phyloP scores from a whole-genome alignment of 2,888 invertebrate genomes.

The Nezara viridula region DNA sequence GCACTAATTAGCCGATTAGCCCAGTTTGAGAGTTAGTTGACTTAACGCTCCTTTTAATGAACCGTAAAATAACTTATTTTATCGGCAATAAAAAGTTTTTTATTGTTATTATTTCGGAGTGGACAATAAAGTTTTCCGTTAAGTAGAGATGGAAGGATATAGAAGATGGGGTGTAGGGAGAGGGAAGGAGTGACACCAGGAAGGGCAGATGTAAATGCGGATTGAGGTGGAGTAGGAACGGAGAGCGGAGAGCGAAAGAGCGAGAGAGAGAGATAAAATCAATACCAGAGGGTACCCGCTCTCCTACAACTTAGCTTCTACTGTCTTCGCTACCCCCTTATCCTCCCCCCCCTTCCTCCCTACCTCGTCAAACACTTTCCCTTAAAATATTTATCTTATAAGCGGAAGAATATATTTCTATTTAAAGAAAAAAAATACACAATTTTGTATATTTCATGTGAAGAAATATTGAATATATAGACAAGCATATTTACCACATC shows the following conservation, averaged over 20 bases:
- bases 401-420: not conserved
- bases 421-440: not conserved
- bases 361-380: not conserved
- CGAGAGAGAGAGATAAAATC: conserved; percentile 56
- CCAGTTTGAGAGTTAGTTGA: not conserved
- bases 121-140: not conserved
- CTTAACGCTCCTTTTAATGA: not conserved
- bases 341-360: too few relatives aligned
- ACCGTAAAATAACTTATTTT: conserved; percentile 47
- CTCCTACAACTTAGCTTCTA: conserved; percentile 29
- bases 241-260: not conserved
- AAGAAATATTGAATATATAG: too few relatives aligned
- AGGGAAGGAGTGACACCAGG: conserved; percentile 44
- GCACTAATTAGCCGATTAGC: not conserved
- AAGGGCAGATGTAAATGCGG: conserved; percentile 31
- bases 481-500: too few relatives aligned
- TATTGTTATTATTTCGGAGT: conserved; percentile 39
- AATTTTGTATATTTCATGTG: not conserved
- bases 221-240: conserved; percentile 14
- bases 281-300: conserved; percentile 56
- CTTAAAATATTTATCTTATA: conserved; percentile 26
- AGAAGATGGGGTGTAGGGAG: not conserved
- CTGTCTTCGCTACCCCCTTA: conserved; percentile 22
- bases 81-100: conserved; percentile 48
- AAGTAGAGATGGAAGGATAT: not conserved